A percentile compares a stretch with the other conserved stretches of the same genome.
Conservation (phyloP, 2,113 vertebrate genomes). For the Leptocoma aspasia region DNA sequence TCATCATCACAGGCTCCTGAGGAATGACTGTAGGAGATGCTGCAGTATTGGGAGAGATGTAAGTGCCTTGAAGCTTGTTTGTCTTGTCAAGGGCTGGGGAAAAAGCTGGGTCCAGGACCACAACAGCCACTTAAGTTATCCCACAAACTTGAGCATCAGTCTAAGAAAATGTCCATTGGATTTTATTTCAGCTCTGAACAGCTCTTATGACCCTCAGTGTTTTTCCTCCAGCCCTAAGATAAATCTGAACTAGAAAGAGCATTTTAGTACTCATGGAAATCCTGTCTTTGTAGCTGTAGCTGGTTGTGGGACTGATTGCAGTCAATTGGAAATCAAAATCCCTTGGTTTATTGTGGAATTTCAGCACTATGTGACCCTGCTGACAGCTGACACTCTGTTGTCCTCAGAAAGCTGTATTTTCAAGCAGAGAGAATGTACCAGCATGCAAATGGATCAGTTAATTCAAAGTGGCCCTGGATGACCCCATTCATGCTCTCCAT, state of each 20-base stretch:
- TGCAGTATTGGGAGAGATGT: background rate
- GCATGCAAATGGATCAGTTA: background rate
- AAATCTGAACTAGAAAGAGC: background rate
- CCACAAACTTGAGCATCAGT: rapidly evolving
- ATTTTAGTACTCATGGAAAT: background rate
- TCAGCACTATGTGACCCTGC: background rate
- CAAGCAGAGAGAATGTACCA: background rate
- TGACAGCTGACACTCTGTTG: background rate
- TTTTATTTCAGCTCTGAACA: background rate
- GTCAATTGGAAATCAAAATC: background rate
- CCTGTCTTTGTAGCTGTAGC: background rate
- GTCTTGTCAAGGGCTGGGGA: background rate
- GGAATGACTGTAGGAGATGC: background rate
- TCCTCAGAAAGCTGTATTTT: background rate
- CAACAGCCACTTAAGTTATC: background rate
- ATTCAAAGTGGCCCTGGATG: background rate
- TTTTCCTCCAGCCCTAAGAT: background rate
- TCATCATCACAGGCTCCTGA: background rate
- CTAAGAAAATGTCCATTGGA: background rate
- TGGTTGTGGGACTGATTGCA: background rate
- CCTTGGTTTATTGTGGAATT: background rate
- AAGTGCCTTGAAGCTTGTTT: background rate
- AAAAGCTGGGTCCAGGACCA: background rate
- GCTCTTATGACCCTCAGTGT: background rate
- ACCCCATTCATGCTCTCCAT: background rate